A percentile compares a stretch with the other conserved stretches of the same genome.
Conservation (phyloP, 2,113 vertebrate genomes). For the Furnarius figulus region DNA sequence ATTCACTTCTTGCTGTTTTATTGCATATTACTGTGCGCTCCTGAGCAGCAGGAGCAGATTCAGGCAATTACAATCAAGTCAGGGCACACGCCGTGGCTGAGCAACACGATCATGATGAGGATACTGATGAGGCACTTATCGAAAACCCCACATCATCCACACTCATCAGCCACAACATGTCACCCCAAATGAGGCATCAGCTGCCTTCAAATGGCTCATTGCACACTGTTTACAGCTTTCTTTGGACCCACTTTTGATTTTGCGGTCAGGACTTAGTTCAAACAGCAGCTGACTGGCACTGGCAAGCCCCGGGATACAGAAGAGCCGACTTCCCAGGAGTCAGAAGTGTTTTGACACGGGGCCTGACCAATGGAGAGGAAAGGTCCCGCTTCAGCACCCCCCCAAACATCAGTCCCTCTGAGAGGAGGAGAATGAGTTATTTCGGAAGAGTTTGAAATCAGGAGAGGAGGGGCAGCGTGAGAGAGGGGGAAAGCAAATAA, state of each 20-base stretch:
- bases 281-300: slow-evolving; percentile 76
- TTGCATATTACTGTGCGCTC: slow-evolving; percentile 92
- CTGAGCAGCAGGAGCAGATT: slow-evolving; percentile 99
- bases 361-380: slow-evolving; percentile 5
- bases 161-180: slow-evolving; percentile 88
- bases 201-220: slow-evolving; percentile 83
- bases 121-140: slow-evolving; percentile 99
- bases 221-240: slow-evolving; percentile 87
- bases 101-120: slow-evolving; percentile 97
- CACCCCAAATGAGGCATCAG: slow-evolving; percentile 86
- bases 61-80: slow-evolving; percentile 99
- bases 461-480: neutral
- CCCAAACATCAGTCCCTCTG: neutral
- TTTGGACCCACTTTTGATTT: slow-evolving; percentile 89
- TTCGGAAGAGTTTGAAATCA: neutral
- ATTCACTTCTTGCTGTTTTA: slow-evolving; percentile 93
- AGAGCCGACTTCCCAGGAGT: slow-evolving; percentile 37
- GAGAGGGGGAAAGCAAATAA: neutral
- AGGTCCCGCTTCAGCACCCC: slow-evolving; percentile 36
- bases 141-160: slow-evolving; percentile 91
- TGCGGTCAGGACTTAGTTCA: slow-evolving; percentile 80
- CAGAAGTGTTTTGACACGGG: slow-evolving; percentile 20
- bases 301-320: slow-evolving; percentile 18
- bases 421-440: slow-evolving; percentile 10
- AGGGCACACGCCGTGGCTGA: slow-evolving; percentile 98